Evolutionary conservation across 1,140 invertebrate genomes (phyloP).

Genomic region (Drosophila mauritiana): DNA sequence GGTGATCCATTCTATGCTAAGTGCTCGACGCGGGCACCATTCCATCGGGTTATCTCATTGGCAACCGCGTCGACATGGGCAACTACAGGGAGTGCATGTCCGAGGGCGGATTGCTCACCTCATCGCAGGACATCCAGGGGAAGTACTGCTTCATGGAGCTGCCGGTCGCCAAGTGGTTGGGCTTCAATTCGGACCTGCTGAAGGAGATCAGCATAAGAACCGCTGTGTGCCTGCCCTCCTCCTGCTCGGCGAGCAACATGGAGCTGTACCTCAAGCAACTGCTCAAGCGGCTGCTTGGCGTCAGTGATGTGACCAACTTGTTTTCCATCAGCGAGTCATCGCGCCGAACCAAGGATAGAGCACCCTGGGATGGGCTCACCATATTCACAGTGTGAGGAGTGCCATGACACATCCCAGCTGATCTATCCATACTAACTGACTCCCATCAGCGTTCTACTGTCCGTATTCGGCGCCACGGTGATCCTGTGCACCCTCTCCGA

Average conservation of each 20-base stretch:
- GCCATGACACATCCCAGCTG: background rate
- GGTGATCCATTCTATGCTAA: background rate
- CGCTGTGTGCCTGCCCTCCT: slow-evolving; percentile 55
- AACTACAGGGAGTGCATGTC: slow-evolving; percentile 65
- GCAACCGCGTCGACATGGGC: slow-evolving; percentile 60
- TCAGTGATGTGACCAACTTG: background rate
- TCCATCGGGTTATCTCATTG: slow-evolving; percentile 54
- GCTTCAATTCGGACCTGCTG: background rate
- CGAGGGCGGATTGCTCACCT: slow-evolving; percentile 10
- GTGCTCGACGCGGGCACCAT: slow-evolving; percentile 65
- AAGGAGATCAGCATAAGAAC: background rate
- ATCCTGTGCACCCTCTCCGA: slow-evolving; percentile 49
- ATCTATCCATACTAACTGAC: background rate
- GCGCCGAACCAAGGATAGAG: slow-evolving; percentile 29
- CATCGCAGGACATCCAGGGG: slow-evolving; percentile 22
- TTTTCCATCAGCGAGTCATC: slow-evolving; percentile 7
- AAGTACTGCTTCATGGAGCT: slow-evolving; percentile 58
- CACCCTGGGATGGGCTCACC: slow-evolving; percentile 34
- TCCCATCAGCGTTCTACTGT: slow-evolving; percentile 30
- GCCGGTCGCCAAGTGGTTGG: slow-evolving; percentile 17
- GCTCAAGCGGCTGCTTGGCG: slow-evolving; percentile 32
- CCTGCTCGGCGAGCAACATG: slow-evolving; percentile 39
- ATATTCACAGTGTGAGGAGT: slow-evolving; percentile 60
- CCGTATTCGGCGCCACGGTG: slow-evolving; percentile 15
- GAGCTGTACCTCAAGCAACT: slow-evolving; percentile 37